Base-by-base conservation (phyloP, 2,113 vertebrate genomes). In the Acrocephalus kingi region DNA sequence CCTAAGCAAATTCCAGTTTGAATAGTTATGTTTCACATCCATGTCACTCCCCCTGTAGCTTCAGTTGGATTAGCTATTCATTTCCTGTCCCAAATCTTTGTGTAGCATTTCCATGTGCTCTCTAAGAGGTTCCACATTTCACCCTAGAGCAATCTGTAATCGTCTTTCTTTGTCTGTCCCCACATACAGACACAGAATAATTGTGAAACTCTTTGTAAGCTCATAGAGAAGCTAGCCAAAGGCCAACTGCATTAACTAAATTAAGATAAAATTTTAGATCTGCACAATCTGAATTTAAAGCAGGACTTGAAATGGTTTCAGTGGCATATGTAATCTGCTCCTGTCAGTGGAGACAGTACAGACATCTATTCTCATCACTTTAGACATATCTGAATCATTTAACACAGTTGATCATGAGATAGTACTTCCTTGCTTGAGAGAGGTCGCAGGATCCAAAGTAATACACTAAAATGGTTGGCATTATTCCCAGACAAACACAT, bases 31-130 rank as follows among this genome's bases (percentile, higher is more conserved):
- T 94, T 63, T 93, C 68, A 69, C 52, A 77, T 86, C 71, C 59
- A 20, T 91, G 59, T 91, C 84, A 59, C 77, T 96, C 67, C 39
- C 58, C 59, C 66, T 94, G 39, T 92, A 93, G 67, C 59, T 95
- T 96, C 90, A 92, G 75, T 52, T 92, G 72, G 81, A 90, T 94
- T 95, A 96, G 75, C 68, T 93, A 49, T 94, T 97, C 17, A 86
- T 96, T 96, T 96, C 92, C 79, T 88, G 82, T 83, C 48, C 33
- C 63, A 90, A 88, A 80, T 41, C 75, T 91, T 94, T 93, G 55
- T 94, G 45, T 94, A 90, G 48, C 72, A 45, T 86, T 96, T 91
- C 82, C 87, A 55, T 93, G 82, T 95, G 87, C 82, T 95, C 28
- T 84, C 0, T 94, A 96, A 91, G 72, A 67, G 72, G 94, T 97